Evolutionary conservation across 1,140 invertebrate species (phyloP).

Genomic region (Procambarus virginalis): DNA sequence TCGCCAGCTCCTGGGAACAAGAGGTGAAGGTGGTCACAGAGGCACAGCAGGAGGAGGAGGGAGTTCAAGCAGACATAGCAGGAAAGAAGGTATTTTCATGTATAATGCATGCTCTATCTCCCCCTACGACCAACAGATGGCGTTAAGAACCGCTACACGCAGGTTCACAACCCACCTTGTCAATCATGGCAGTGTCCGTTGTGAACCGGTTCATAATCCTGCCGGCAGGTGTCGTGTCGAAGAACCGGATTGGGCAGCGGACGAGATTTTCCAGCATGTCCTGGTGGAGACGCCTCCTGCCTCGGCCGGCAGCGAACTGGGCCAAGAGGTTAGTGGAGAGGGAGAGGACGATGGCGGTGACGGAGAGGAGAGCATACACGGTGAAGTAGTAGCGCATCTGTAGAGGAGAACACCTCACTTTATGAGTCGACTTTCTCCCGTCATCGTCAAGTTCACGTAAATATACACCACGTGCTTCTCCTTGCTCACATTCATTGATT

Average conservation of each 20-base stretch:
- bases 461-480: no score
- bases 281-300: constrained; percentile 80
- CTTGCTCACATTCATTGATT: no score
- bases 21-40: neutral
- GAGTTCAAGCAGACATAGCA: neutral
- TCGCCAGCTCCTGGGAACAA: constrained; percentile 83
- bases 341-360: constrained; percentile 78
- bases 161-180: constrained; percentile 76
- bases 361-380: constrained; percentile 78
- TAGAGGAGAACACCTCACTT: no score
- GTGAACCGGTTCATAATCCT: constrained; percentile 78
- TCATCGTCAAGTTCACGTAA: no score
- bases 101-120: neutral
- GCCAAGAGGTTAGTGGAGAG: constrained; percentile 76
- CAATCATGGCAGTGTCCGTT: constrained; percentile 79
- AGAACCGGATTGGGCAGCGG: constrained; percentile 81
- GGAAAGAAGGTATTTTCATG: neutral
- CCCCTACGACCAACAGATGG: neutral
- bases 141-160: neutral
- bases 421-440: no score
- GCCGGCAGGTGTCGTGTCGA: constrained; percentile 78
- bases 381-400: constrained; percentile 76
- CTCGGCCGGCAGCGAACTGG: constrained; percentile 73
- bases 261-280: constrained; percentile 80
- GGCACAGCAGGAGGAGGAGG: no score